Percentiles rank a stretch among this genome's conserved stretches.
Conservation (phyloP, 2,797 vertebrate species). For the Erithacus rubecula region DNA sequence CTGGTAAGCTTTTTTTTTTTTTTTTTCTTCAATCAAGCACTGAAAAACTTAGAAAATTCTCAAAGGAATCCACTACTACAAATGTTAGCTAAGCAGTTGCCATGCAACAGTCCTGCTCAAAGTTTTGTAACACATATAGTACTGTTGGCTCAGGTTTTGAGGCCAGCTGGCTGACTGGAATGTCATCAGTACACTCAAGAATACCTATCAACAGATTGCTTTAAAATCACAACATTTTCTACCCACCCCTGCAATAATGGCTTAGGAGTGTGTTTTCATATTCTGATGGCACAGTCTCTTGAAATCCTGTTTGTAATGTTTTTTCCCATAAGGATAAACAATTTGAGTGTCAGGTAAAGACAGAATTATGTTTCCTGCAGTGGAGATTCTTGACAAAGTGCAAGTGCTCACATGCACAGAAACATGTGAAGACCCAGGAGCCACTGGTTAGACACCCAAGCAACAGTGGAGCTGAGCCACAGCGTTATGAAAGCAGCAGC, state of each 20-base stretch:
- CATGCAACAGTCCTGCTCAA: not conserved
- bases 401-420: not conserved
- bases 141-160: not conserved
- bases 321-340: not conserved
- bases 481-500: accelerated
- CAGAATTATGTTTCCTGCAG: not conserved
- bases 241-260: not conserved
- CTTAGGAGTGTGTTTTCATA: not conserved
- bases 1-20: not conserved
- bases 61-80: not conserved
- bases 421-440: not conserved
- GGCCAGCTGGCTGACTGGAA: not conserved
- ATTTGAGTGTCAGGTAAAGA: not conserved
- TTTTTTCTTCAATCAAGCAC: not conserved
- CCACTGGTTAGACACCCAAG: not conserved
- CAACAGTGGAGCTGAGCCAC: not conserved
- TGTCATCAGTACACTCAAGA: not conserved
- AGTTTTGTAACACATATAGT: not conserved
- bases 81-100: not conserved
- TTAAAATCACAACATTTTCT: not conserved
- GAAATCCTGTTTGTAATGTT: not conserved
- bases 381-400: not conserved
- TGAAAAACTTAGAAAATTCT: not conserved
- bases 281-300: not conserved
- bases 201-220: not conserved